These are phyloP conservation scores for Nemopilema nomurai DNA, from an alignment of 30 jellyfish, hydroid and myxozoan species.

Conservation along the genomic window DNA sequence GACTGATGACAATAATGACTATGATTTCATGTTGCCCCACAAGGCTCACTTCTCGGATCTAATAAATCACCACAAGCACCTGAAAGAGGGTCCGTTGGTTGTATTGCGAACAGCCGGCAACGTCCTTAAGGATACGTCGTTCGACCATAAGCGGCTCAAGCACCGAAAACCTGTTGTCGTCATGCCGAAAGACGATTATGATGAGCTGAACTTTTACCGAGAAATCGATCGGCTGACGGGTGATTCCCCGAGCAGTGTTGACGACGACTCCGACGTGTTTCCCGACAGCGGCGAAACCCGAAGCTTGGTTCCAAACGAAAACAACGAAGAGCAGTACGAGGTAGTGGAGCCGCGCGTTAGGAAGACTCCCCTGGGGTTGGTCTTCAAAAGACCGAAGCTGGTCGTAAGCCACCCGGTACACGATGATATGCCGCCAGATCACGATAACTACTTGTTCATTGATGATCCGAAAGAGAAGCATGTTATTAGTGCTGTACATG, in stretches of 20 bases:
- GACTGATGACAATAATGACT: slow-evolving; percentile 17
- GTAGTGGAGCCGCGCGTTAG: slow-evolving; percentile 24
- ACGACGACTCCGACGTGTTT: background rate
- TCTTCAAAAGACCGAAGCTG: slow-evolving; percentile 30
- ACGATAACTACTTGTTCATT: slow-evolving; percentile 59
- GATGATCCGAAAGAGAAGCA: slow-evolving; percentile 44
- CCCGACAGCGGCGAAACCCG: background rate
- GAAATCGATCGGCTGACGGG: slow-evolving; percentile 54
- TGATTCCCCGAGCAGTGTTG: slow-evolving; percentile 35
- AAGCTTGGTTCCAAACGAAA: background rate
- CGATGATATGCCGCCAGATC: slow-evolving; percentile 72
- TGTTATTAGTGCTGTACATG: slow-evolving; percentile 46
- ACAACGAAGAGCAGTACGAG: slow-evolving; percentile 53
- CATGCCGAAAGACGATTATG: slow-evolving; percentile 66
- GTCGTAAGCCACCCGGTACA: slow-evolving; percentile 63
- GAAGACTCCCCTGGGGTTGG: slow-evolving; percentile 12
- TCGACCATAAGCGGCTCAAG: slow-evolving; percentile 1
- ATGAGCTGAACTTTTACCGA: slow-evolving; percentile 62
- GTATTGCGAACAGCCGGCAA: slow-evolving; percentile 39
- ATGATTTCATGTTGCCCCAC: slow-evolving; percentile 47
- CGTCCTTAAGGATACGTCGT: slow-evolving; percentile 39
- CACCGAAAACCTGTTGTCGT: slow-evolving; percentile 51
- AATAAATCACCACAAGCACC: slow-evolving; percentile 16
- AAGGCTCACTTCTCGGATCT: slow-evolving; percentile 27
- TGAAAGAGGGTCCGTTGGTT: slow-evolving; percentile 39